A percentile compares a stretch with the other conserved stretches of the same genome.
Evolutionary conservation across 2,888 invertebrate species (phyloP).

Genomic region (Orthonevra nobilis): DNA sequence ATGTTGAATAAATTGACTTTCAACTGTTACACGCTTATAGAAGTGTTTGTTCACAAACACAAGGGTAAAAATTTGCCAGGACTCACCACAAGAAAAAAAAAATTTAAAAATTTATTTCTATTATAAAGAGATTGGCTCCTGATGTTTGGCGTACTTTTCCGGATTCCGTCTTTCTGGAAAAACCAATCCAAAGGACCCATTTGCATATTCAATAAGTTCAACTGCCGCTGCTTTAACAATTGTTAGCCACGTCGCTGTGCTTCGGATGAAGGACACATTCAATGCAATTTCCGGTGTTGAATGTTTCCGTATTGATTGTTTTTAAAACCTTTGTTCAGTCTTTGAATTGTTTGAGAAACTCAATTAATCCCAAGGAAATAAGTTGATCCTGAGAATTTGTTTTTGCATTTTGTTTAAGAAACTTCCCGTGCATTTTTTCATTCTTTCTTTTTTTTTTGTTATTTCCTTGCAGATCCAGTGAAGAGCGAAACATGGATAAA

Average conservation of each 20-base stretch:
- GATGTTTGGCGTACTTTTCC: constrained; percentile 3
- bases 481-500: constrained; percentile 77
- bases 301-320: constrained; percentile 10
- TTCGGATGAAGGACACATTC: not conserved
- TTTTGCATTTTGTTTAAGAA: constrained; percentile 37
- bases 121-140: constrained; percentile 48
- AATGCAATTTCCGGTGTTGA: not conserved
- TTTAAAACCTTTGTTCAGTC: too few species aligned
- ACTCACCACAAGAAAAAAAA: constrained; percentile 33
- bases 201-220: constrained; percentile 61
- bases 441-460: not conserved
- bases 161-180: too few species aligned
- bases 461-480: constrained; percentile 72
- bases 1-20: constrained; percentile 42
- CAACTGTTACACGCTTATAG: constrained; percentile 15
- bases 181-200: constrained; percentile 45
- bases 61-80: not conserved
- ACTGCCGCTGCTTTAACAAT: constrained; percentile 12
- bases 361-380: constrained; percentile 36
- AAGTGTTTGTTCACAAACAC: not conserved
- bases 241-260: not conserved
- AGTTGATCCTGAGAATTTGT: constrained; percentile 2
- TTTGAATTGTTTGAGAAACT: constrained; percentile 18
- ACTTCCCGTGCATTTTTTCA: not conserved
- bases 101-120: constrained; percentile 60